These are phyloP conservation scores for Ophion costatus DNA, from an alignment of 2,888 invertebrate species.

Conservation along the genomic window DNA sequence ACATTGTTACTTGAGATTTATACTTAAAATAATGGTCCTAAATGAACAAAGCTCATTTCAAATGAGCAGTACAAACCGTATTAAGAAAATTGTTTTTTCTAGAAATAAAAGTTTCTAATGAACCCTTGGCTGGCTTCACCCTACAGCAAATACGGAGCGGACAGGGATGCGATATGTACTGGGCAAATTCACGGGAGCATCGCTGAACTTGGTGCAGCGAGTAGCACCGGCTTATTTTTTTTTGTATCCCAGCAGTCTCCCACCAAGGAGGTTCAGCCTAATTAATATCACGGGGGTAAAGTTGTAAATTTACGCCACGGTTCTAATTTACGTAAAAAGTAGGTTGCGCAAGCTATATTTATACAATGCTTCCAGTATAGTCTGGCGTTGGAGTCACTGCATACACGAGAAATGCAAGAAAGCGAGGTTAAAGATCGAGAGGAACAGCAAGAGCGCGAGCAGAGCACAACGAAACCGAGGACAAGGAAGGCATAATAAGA, in stretches of 20 bases:
- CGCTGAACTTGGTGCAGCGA: neutral
- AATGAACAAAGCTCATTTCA: too few relatives aligned
- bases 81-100: too few relatives aligned
- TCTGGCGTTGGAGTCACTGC: conserved; percentile 7
- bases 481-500: conserved; percentile 30
- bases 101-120: too few relatives aligned
- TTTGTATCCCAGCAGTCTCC: conserved; percentile 20
- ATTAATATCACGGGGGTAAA: conserved; percentile 48
- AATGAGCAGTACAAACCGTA: too few relatives aligned
- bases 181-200: neutral
- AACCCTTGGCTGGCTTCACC: neutral
- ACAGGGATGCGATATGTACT: neutral
- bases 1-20: too few relatives aligned
- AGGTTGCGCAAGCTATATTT: conserved; percentile 58
- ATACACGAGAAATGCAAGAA: conserved; percentile 16
- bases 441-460: neutral
- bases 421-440: conserved; percentile 9
- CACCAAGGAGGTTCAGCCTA: conserved; percentile 33
- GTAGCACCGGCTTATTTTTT: neutral
- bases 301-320: conserved; percentile 22
- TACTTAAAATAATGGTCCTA: too few relatives aligned
- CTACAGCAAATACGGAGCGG: neutral
- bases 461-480: neutral
- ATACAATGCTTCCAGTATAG: conserved; percentile 44
- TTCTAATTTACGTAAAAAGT: conserved; percentile 63